A percentile compares a stretch with the other conserved stretches of the same genome.
phyloP scores from a whole-genome alignment of 2,888 invertebrate genomes.

The Thereva unica region DNA sequence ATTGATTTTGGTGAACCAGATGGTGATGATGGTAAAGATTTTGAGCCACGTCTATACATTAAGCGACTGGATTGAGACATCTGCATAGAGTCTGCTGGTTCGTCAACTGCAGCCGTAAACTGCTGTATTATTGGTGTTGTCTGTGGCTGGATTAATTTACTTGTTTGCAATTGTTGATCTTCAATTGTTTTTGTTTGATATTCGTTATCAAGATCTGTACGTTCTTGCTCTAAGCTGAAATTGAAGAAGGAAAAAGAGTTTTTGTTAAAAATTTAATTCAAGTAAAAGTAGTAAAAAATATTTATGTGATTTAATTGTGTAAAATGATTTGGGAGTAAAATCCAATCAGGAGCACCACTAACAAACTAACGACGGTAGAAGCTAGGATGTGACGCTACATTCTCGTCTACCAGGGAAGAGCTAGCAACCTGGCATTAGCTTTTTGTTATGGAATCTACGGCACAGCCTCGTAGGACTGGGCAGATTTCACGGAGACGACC shows the following conservation, averaged over 20 bases:
- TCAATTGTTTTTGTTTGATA: slow-evolving; percentile 41
- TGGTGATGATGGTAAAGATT: slow-evolving; percentile 73
- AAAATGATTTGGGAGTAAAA: too few species aligned
- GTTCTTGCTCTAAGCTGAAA: slow-evolving; percentile 42
- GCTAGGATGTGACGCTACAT: too few species aligned
- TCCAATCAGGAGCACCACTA: too few species aligned
- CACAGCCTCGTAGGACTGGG: too few species aligned
- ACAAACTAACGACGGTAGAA: too few species aligned
- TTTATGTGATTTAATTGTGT: neutral
- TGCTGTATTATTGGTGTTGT: slow-evolving; percentile 43
- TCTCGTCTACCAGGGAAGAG: too few species aligned
- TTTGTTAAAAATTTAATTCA: slow-evolving; percentile 9
- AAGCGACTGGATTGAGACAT: slow-evolving; percentile 47
- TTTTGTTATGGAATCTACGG: too few species aligned
- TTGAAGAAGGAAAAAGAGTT: slow-evolving; percentile 9
- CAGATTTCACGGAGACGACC: too few species aligned
- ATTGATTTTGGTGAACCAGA: slow-evolving; percentile 62
- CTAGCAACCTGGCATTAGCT: too few species aligned
- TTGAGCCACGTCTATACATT: slow-evolving; percentile 66
- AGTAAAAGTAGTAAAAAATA: slow-evolving; percentile 4
- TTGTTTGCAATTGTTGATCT: slow-evolving; percentile 40
- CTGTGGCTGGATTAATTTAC: slow-evolving; percentile 44
- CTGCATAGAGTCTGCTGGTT: slow-evolving; percentile 49
- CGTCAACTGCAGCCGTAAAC: slow-evolving; percentile 42
- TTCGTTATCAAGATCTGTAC: slow-evolving; percentile 29